Conservation (phyloP, 2,888 invertebrate genomes). For the Hypercompe scribonia region DNA sequence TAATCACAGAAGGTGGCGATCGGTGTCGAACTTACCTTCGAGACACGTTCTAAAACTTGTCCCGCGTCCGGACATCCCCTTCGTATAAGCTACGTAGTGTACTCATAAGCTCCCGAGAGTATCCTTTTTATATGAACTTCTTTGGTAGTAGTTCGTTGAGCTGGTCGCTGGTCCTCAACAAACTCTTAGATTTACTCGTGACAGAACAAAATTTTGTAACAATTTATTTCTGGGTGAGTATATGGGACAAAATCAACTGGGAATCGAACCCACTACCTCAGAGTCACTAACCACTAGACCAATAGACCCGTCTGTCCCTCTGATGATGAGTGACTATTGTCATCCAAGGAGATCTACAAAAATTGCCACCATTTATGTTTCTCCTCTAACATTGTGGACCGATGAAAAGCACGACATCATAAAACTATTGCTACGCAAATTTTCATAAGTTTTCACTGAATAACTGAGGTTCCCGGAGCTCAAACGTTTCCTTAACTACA, state of each 20-base stretch:
- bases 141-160: neutral
- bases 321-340: too few relatives aligned
- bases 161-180: neutral
- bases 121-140: slow-evolving; percentile 8
- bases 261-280: too few relatives aligned
- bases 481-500: neutral
- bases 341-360: too few relatives aligned
- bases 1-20: slow-evolving; percentile 34
- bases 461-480: too few relatives aligned
- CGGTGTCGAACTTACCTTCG: slow-evolving; percentile 35
- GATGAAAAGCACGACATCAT: neutral
- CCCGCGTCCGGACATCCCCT: slow-evolving; percentile 31
- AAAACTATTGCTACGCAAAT: neutral
- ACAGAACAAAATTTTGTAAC: neutral
- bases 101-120: slow-evolving; percentile 24
- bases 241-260: too few relatives aligned
- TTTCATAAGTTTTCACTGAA: neutral
- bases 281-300: too few relatives aligned
- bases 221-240: too few relatives aligned
- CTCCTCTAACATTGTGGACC: neutral
- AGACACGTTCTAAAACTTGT: slow-evolving; percentile 49
- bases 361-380: neutral
- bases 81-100: slow-evolving; percentile 40
- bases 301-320: too few relatives aligned
- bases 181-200: neutral